These are phyloP conservation scores for Drosophila buzzatii DNA, from an alignment of 2,888 invertebrate genomes.

Conservation along the genomic window DNA sequence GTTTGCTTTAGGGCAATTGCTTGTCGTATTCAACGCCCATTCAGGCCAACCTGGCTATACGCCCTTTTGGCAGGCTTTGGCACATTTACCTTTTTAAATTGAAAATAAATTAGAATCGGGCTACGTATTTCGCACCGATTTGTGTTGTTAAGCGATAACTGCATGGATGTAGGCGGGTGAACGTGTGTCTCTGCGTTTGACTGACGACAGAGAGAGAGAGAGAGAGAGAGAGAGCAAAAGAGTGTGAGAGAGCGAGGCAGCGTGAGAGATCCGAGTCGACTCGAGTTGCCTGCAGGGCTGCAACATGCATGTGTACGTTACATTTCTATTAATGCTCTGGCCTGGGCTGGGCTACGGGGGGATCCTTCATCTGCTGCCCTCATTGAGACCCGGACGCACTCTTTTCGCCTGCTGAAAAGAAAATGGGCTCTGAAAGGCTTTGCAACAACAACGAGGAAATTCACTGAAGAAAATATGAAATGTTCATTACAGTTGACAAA, in stretches of 20 bases:
- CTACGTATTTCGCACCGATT: conserved; percentile 78
- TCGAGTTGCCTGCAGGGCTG: conserved; percentile 64
- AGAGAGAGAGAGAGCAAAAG: background rate
- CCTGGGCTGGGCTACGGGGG: conserved; percentile 4
- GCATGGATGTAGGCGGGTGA: background rate
- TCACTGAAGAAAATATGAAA: conserved; percentile 70
- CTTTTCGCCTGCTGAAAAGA: conserved; percentile 65
- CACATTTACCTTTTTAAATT: conserved; percentile 80
- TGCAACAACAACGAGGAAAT: conserved; percentile 26
- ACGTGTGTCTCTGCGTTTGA: conserved; percentile 31
- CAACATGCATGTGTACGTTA: conserved; percentile 74
- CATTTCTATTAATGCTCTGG: conserved; percentile 72
- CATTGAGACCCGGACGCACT: conserved; percentile 61
- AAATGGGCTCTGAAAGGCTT: conserved; percentile 74
- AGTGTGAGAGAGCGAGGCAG: background rate
- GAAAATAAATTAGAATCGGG: conserved; percentile 80
- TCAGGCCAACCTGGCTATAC: background rate
- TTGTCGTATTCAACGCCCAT: conserved; percentile 47
- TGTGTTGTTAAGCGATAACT: conserved; percentile 76
- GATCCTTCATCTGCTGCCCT: conserved; percentile 34
- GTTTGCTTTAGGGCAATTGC: conserved; percentile 72
- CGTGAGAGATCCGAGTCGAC: background rate
- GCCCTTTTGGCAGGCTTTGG: conserved; percentile 37
- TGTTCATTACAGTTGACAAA: conserved; percentile 81
- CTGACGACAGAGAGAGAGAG: conserved; percentile 31